A percentile compares a stretch with the other conserved stretches of the same genome.
Conservation (phyloP, 1,140 invertebrate species). For the Leptinotarsa undecemlineata region DNA sequence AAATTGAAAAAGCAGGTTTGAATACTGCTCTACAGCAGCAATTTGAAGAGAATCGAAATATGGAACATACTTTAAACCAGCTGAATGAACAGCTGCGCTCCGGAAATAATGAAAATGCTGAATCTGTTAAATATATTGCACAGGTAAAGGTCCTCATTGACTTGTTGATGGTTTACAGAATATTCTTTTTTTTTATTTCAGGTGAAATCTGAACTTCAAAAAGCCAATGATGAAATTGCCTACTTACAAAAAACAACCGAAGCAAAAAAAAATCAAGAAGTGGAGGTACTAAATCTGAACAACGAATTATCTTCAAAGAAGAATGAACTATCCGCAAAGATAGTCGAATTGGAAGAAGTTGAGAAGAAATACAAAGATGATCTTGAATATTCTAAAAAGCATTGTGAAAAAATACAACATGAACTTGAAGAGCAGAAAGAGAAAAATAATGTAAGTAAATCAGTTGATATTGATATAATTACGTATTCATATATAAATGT, state of each 20-base stretch:
- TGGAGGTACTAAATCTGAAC: conserved; percentile 48
- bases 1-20: conserved; percentile 44
- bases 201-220: conserved; percentile 43
- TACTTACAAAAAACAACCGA: conserved; percentile 42
- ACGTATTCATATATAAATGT: not conserved
- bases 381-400: conserved; percentile 35
- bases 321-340: conserved; percentile 30
- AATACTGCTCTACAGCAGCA: conserved; percentile 50
- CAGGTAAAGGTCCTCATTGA: conserved; percentile 35
- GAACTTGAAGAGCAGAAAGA: conserved; percentile 69
- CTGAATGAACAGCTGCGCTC: conserved; percentile 47
- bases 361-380: conserved; percentile 52
- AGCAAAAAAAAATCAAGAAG: conserved; percentile 46
- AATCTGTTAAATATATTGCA: conserved; percentile 38
- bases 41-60: conserved; percentile 46
- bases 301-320: conserved; percentile 47
- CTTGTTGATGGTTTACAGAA: not conserved
- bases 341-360: conserved; percentile 44
- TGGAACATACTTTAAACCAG: conserved; percentile 45
- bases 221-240: conserved; percentile 43
- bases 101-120: conserved; percentile 48
- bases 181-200: conserved; percentile 23
- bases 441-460: conserved; percentile 75
- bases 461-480: not conserved
- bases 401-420: conserved; percentile 54